Evolutionary conservation across 35 echinoderm and acorn worm species (phyloP).

Genomic region (Lytechinus variegatus): DNA sequence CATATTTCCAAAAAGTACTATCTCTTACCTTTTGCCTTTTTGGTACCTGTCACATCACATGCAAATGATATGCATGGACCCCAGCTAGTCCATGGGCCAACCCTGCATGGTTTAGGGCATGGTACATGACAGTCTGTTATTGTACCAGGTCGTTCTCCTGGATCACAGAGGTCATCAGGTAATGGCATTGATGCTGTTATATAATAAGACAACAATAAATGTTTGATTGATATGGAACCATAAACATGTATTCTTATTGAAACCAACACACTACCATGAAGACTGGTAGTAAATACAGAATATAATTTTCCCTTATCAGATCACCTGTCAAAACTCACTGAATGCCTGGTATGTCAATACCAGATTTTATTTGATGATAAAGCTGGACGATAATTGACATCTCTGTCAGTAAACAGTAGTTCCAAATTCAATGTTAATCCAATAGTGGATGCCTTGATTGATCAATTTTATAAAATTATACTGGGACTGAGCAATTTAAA

Average conservation of each 20-base stretch:
- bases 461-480: too few relatives aligned
- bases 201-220: background rate
- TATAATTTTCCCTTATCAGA: conserved; percentile 4
- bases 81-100: conserved; percentile 55
- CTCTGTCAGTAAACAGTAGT: background rate
- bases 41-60: conserved; percentile 32
- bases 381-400: background rate
- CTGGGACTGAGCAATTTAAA: too few relatives aligned
- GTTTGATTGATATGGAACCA: too few relatives aligned
- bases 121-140: conserved; percentile 34
- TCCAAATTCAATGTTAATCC: background rate
- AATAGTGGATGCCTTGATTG: too few relatives aligned
- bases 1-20: background rate
- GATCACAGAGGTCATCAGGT: conserved; percentile 38
- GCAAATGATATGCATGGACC: conserved; percentile 50
- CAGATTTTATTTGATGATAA: background rate
- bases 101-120: conserved; percentile 54
- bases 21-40: conserved; percentile 62
- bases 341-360: background rate
- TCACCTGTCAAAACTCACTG: background rate
- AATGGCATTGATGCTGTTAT: conserved; percentile 34
- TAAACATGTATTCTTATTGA: too few relatives aligned
- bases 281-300: background rate
- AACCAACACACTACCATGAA: background rate
- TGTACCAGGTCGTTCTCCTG: conserved; percentile 9